Evolutionary conservation across 2,888 invertebrate genomes (phyloP), one percentile per base, ranked within the genome.

Genomic region (Scaptomyza tumidula): DNA sequence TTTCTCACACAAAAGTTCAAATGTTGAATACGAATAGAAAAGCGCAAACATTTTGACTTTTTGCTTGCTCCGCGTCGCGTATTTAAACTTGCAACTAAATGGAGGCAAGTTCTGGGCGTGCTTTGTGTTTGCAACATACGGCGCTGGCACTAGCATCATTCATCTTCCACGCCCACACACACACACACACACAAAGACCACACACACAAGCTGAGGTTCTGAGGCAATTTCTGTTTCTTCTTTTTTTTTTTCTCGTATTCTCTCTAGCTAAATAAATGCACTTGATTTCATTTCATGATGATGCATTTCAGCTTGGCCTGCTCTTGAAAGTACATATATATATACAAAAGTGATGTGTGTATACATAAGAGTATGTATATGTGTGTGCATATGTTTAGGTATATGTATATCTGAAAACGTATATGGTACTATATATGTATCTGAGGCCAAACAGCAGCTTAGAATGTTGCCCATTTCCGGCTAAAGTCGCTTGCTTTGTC

Each of bases 231-330:
- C 49, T 31, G 31, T 14, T 53, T 64, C 46, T 43, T 45, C 33
- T n/a, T 13, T 16, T 31, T 44, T 31, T 57, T 16, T 31, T 44
- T 31, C 54, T 59, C 45, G 19, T 44, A 7, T 10, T 10, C 10
- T 16, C 44, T 48, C 29, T 66, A 43, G 67, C 64, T 82, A 82
- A 86, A 85, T 85, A 85, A 86, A 82, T 85, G 82, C 85, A 85
- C 75, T 86, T 86, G 85, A 85, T 86, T 85, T 86, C 84, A 86
- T 86, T 85, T 73, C 69, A 70, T 70, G 83, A 74, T 85, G 83
- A 80, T 83, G 85, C 72, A 85, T 83, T 82, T 76, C 46, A 67
- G 68, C 75, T 75, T 75, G 48, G 57, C 59, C 61, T 64, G 55
- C 73, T 49, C 27, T 49, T 45, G 27, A 56, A 43, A 56, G 6